Evolutionary conservation across 2,113 vertebrate genomes (phyloP), one percentile per base, ranked within the genome.

Genomic region (Sorex araneus): DNA sequence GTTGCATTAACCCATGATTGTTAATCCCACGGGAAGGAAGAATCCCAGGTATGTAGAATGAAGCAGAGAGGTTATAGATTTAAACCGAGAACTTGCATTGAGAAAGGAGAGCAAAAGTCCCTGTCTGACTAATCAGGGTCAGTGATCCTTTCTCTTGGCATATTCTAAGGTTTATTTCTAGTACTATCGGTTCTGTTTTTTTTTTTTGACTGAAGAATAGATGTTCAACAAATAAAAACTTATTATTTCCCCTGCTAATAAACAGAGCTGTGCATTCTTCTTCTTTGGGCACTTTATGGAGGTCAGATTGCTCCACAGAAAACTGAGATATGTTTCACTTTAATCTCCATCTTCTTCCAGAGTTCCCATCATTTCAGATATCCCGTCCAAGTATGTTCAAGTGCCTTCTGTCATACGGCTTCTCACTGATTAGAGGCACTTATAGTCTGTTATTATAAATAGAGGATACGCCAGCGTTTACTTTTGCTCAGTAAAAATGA

Each of bases 341-440:
- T 77, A 27, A 66, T 66, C 57, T 60, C 18, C 54, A 27, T 64
- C 40, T 69, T 69, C 50, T 82, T 85, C 74, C 82, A 82, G 1
- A 19, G 32, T 66, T 70, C 85, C 23, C 75, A 73, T 80, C 80
- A 27, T 40, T 90, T 89, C 71, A 77, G 69, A 40, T 84, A 34
- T 45, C 66, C 45, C 25, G 19, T 47, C 45, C 28, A 36, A 89
- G 34, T 76, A 91, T 45, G 27, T 88, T 83, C 12, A 19, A 28
- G 32, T 71, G 47, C 64, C 50, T 94, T 76, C 8, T 45, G 10
- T 30, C 15, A 36, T 13, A 16, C 45, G 23, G 3, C 64, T 83
- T 92, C 83, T 77, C 71, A 1, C 25, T 76, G 78, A 83, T 57
- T 85, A 75, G 87, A 94, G 54, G 15, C 54, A 69, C 73, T 79